A percentile compares a stretch with the other conserved stretches of the same genome.
Evolutionary conservation across 2,113 vertebrate species (phyloP).

Genomic region (Dicaeum eximium): DNA sequence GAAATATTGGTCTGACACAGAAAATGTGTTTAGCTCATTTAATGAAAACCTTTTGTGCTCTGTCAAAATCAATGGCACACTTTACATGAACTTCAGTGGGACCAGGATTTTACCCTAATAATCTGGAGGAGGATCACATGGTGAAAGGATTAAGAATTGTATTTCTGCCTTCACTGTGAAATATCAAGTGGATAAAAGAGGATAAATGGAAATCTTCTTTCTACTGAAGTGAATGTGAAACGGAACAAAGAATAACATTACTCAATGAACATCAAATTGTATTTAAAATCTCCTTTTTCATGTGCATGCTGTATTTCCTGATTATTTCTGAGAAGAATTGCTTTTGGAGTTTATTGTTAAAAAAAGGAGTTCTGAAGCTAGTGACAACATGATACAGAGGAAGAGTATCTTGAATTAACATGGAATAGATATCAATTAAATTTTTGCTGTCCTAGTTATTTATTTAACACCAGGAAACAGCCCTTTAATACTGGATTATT

Average conservation of each 20-base stretch:
- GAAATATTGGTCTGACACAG: constrained; percentile 23
- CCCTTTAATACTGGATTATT: neutral
- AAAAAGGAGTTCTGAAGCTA: neutral
- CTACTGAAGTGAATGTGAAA: constrained; percentile 20
- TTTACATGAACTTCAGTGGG: constrained; percentile 11
- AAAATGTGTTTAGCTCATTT: constrained; percentile 39
- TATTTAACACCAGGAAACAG: neutral
- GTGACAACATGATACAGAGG: neutral
- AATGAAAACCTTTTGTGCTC: constrained; percentile 53
- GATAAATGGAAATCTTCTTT: constrained; percentile 36
- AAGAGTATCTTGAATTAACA: neutral
- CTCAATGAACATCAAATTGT: neutral
- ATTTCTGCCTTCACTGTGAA: constrained; percentile 56
- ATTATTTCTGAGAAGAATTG: neutral
- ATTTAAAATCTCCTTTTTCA: neutral
- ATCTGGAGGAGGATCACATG: constrained; percentile 52
- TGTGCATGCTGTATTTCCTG: neutral
- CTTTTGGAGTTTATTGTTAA: neutral
- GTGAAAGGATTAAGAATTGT: constrained; percentile 41
- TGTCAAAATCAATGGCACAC: constrained; percentile 36
- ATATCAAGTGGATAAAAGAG: constrained; percentile 46
- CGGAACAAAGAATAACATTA: neutral
- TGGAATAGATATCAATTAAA: neutral
- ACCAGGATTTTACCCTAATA: constrained; percentile 37
- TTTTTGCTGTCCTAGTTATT: neutral